Conservation (phyloP, 2,888 invertebrate genomes). For the Parasteatoda lunata region DNA sequence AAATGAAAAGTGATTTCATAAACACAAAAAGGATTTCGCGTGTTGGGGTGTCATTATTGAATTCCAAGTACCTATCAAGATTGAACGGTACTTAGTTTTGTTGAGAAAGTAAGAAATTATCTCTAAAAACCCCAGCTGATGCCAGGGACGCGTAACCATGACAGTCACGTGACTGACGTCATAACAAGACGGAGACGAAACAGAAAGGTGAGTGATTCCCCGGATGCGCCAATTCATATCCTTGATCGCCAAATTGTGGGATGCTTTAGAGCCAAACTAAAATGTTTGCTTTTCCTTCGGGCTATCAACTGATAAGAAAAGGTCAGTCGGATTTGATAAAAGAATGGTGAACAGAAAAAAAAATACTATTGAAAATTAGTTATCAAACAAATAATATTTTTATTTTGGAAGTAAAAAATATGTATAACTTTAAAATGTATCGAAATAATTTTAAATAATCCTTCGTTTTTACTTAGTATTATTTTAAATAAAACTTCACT, state of each 20-base stretch:
- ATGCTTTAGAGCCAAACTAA: background rate
- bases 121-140: constrained; percentile 61
- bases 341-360: too few relatives aligned
- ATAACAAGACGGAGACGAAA: background rate
- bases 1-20: constrained; percentile 7
- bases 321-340: too few relatives aligned
- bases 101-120: constrained; percentile 46
- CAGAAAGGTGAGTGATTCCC: constrained; percentile 26
- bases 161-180: constrained; percentile 56
- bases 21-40: constrained; percentile 15
- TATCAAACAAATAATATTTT: too few relatives aligned
- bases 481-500: too few relatives aligned
- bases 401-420: too few relatives aligned
- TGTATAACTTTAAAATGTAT: too few relatives aligned
- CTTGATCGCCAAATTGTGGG: constrained; percentile 25
- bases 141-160: constrained; percentile 66
- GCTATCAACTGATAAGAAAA: too few relatives aligned
- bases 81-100: constrained; percentile 34
- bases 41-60: constrained; percentile 34
- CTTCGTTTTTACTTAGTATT: too few relatives aligned
- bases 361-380: too few relatives aligned
- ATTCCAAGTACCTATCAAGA: constrained; percentile 50
- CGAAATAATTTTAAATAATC: too few relatives aligned
- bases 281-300: background rate
- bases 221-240: constrained; percentile 1